Conservation (phyloP, 2,113 vertebrate genomes). For the Pelmatolapia mariae region DNA sequence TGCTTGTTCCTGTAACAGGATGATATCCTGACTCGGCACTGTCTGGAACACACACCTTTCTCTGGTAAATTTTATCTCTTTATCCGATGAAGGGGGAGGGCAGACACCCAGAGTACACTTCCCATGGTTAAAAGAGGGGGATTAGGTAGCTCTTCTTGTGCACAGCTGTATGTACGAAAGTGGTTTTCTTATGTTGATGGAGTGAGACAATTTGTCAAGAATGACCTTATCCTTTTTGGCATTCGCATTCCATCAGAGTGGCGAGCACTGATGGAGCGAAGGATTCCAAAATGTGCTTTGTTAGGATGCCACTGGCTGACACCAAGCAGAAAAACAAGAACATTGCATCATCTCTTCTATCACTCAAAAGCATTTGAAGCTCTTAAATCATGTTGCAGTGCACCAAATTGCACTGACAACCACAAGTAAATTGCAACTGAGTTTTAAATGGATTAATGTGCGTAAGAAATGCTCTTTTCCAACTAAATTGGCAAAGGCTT, state of each 20-base stretch:
- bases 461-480: neutral
- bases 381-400: constrained; percentile 12
- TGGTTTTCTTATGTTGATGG: constrained; percentile 25
- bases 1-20: constrained; percentile 53
- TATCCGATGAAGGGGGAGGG: constrained; percentile 30
- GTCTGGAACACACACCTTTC: constrained; percentile 43
- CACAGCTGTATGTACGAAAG: neutral
- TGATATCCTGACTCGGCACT: constrained; percentile 63
- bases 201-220: constrained; percentile 36
- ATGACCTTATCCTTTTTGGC: constrained; percentile 28
- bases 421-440: neutral
- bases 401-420: constrained; percentile 22
- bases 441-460: constrained; percentile 17
- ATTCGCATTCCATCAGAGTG: neutral
- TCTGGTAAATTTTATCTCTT: constrained; percentile 39
- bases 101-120: constrained; percentile 14
- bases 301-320: constrained; percentile 25
- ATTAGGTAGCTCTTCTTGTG: constrained; percentile 1
- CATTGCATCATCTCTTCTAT: constrained; percentile 39
- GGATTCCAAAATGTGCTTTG: constrained; percentile 32
- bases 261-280: constrained; percentile 22
- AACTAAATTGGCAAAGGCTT: neutral
- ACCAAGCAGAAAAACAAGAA: constrained; percentile 19
- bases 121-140: neutral
- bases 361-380: constrained; percentile 23